Evolutionary conservation across 2,888 invertebrate species (phyloP).

Genomic region (Beris morrisii): DNA sequence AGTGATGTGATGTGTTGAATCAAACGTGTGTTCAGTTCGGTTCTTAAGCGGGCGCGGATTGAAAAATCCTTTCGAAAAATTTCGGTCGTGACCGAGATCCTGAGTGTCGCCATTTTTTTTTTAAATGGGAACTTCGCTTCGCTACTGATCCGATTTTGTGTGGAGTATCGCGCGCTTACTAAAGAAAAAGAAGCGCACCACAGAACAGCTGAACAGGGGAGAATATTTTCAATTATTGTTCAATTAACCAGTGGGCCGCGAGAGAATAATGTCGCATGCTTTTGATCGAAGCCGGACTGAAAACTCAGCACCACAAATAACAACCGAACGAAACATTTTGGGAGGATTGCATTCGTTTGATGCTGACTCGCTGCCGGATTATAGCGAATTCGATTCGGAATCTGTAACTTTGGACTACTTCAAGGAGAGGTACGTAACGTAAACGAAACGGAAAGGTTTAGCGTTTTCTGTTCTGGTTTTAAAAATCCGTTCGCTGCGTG

Average conservation of each 20-base stretch:
- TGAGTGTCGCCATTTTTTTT: no score
- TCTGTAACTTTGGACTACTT: slow-evolving; percentile 59
- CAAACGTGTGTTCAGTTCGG: no score
- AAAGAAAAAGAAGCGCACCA: no score
- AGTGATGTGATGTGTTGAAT: no score
- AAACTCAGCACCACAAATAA: slow-evolving; percentile 13
- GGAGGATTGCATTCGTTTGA: slow-evolving; percentile 60
- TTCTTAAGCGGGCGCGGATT: no score
- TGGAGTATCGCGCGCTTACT: no score
- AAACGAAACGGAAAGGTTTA: neutral
- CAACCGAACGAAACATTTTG: slow-evolving; percentile 48
- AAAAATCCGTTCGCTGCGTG: neutral
- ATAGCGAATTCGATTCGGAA: slow-evolving; percentile 61
- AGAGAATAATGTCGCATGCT: slow-evolving; percentile 37
- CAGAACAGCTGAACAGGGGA: no score
- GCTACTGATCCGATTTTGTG: no score
- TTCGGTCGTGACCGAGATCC: no score
- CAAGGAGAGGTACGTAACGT: slow-evolving; percentile 56
- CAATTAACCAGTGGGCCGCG: slow-evolving; percentile 15
- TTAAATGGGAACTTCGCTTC: no score
- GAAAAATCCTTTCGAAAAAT: no score
- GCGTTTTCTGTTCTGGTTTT: no score
- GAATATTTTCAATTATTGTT: neutral
- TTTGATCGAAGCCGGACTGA: slow-evolving; percentile 31
- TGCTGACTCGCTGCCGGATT: slow-evolving; percentile 60